Percentiles rank a stretch among this genome's conserved stretches.
Conservation (phyloP, 2,888 invertebrate species). For the Alitta virens region DNA sequence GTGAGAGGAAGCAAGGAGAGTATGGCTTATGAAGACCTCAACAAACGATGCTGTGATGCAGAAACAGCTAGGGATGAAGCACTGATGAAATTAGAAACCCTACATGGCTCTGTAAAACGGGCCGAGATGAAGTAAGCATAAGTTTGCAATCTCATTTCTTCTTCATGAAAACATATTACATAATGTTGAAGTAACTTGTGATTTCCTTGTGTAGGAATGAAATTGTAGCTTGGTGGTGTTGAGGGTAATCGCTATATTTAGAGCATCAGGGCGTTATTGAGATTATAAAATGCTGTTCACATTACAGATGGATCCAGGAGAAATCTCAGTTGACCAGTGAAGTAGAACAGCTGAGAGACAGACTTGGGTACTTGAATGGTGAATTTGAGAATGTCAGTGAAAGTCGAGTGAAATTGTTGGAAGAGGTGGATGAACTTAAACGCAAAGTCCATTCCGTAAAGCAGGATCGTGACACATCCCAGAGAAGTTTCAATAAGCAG, state of each 20-base stretch:
- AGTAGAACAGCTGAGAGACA: constrained; percentile 38
- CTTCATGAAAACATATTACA: too few species aligned
- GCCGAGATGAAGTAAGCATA: constrained; percentile 37
- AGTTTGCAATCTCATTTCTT: too few species aligned
- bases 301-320: constrained; percentile 38
- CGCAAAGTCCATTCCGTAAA: constrained; percentile 35
- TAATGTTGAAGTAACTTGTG: too few species aligned
- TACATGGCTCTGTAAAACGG: constrained; percentile 35
- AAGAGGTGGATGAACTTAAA: constrained; percentile 46
- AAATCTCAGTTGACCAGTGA: constrained; percentile 38
- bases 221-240: too few species aligned
- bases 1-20: constrained; percentile 38
- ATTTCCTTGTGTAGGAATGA: too few species aligned
- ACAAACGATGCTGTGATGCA: constrained; percentile 42
- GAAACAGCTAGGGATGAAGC: constrained; percentile 46
- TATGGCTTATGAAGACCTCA: constrained; percentile 40
- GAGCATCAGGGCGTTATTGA: too few species aligned
- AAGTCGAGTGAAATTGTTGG: constrained; percentile 39
- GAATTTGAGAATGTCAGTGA: constrained; percentile 46
- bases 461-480: constrained; percentile 47
- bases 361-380: constrained; percentile 38
- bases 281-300: too few species aligned
- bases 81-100: constrained; percentile 37
- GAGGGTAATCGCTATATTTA: too few species aligned
- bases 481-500: constrained; percentile 49